Base-by-base conservation (phyloP, 2,113 vertebrate genomes). In the Sisor rabdophorus region DNA sequence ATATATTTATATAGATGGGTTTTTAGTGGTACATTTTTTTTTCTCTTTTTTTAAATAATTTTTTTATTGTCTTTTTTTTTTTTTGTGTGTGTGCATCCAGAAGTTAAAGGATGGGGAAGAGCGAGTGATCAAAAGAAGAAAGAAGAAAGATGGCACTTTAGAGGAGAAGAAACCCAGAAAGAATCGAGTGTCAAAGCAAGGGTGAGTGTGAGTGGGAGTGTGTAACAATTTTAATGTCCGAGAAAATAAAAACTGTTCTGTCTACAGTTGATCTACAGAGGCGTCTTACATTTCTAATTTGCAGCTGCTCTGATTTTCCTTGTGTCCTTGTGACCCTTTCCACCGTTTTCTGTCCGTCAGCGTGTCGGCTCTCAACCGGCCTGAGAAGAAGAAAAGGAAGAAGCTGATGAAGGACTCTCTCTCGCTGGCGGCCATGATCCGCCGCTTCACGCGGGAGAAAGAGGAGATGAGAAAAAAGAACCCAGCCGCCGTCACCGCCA, bases 361-460 rank as follows among this genome's bases (percentile, higher is more conserved):
- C 75, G 95, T 94, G 82, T 90, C 91, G 67, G 88, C 93, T 81
- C 92, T 99, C 82, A 98, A 94, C 80, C 96, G 98, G 9, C 94
- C 95, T 20, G 96, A 98, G 75, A 99, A 98, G 89, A 98, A 99
- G 84, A 98, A 97, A 90, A 87, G 92, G 85, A 99, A 98, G 91
- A 97, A 96, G 84, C 86, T 96, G 55, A 96, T 96, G 88, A 99
- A 98, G 88, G 96, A 98, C 75, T 95, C 96, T 0, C 84, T 97
- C 56, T 93, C 94, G 80, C 86, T 98, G 83, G 95, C 96, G 80
- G 96, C 95, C 89, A 98, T 99, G 95, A 88, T 99, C 75, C 91
- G 93, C 16, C 96, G 97, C 86, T 98, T 99, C 91, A 93, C 94
- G 61, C 91, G 95, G 59, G 97, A 99, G 88, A 98, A 99, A 85